A percentile compares a stretch with the other conserved stretches of the same genome.
Conservation (phyloP, 1,140 invertebrate genomes). For the Frieseomelitta varia region DNA sequence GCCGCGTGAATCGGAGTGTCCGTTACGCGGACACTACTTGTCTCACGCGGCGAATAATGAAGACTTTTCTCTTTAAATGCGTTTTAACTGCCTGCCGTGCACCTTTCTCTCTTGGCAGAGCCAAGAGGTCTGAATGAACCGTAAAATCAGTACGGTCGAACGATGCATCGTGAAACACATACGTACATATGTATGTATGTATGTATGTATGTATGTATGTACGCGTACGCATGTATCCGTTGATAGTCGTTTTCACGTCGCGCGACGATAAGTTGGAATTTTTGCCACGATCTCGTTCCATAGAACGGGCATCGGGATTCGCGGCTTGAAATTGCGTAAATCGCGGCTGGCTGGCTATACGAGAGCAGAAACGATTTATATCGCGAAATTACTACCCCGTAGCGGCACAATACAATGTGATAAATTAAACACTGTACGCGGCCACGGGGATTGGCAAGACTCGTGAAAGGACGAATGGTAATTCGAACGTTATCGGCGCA, state of each 20-base stretch:
- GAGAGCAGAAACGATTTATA: constrained; percentile 46
- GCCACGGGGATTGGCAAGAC: neutral
- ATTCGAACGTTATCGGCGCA: constrained; percentile 43
- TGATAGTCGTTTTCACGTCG: neutral
- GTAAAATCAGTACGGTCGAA: constrained; percentile 43
- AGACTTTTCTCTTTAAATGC: constrained; percentile 61
- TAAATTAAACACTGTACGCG: constrained; percentile 35
- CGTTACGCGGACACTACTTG: constrained; percentile 15
- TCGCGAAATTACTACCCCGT: constrained; percentile 44
- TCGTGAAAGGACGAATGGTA: constrained; percentile 47
- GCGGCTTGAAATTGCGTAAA: constrained; percentile 16
- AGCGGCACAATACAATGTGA: constrained; percentile 30
- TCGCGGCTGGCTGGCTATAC: neutral
- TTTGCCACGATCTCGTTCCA: neutral
- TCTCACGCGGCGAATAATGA: constrained; percentile 37
- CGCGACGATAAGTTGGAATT: neutral
- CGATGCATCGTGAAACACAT: neutral
- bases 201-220: no score
- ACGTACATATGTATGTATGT: no score
- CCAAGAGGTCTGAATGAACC: constrained; percentile 25
- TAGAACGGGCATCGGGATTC: constrained; percentile 5
- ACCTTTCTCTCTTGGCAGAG: constrained; percentile 16
- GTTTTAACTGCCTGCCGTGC: constrained; percentile 35
- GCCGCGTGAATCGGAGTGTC: constrained; percentile 38
- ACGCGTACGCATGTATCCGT: no score